Evolutionary conservation across 1,140 invertebrate genomes (phyloP).

Genomic region (Goniozus legneri): DNA sequence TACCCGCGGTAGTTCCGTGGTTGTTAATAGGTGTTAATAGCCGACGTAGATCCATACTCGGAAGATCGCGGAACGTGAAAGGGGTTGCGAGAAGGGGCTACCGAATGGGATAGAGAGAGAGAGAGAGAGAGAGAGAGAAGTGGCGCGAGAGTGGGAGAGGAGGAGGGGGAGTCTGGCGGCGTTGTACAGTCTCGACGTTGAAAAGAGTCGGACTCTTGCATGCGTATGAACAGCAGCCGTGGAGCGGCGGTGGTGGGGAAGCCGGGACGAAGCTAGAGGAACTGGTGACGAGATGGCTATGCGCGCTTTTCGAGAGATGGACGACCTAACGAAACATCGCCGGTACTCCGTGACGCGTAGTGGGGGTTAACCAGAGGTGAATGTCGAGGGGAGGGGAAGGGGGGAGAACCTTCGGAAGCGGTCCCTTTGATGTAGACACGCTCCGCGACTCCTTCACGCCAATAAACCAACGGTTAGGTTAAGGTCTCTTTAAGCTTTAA

Average conservation of each 20-base stretch:
- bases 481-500: conserved; percentile 47
- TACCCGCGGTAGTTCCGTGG: too few relatives aligned
- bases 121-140: conserved; percentile 6
- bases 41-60: neutral
- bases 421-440: conserved; percentile 49
- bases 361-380: conserved; percentile 1
- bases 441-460: conserved; percentile 50
- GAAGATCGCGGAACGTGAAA: neutral
- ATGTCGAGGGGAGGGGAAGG: neutral
- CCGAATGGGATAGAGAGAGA: conserved; percentile 3
- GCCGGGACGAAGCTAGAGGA: too few relatives aligned
- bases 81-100: neutral
- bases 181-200: conserved; percentile 14
- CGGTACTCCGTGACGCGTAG: conserved; percentile 6
- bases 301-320: neutral
- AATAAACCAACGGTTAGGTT: conserved; percentile 52
- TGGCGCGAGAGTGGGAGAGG: neutral
- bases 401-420: conserved; percentile 22
- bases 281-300: neutral
- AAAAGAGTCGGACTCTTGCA: conserved; percentile 12
- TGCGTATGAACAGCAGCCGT: conserved; percentile 6
- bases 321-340: conserved; percentile 1
- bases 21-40: neutral
- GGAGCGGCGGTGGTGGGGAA: neutral
- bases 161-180: neutral